phyloP scores from a whole-genome alignment of 2,888 invertebrate species.

The Hypomecis atomaria region DNA sequence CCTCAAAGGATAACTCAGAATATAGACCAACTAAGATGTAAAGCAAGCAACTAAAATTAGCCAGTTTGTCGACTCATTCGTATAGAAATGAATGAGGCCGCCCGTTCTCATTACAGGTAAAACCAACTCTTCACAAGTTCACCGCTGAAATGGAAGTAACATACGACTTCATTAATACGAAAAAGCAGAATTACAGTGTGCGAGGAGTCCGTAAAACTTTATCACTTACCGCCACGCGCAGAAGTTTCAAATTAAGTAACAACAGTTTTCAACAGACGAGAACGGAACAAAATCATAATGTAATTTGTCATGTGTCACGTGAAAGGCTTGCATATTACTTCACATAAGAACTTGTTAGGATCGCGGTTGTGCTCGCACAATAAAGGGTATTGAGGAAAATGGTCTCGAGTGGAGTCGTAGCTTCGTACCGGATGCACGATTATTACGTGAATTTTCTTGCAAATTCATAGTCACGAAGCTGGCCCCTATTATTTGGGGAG shows the following conservation, averaged over 20 bases:
- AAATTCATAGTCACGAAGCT: conserved; percentile 37
- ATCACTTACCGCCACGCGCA: conserved; percentile 56
- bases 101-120: conserved; percentile 45
- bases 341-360: conserved; percentile 20
- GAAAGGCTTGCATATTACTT: conserved; percentile 30
- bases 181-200: conserved; percentile 47
- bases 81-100: conserved; percentile 39
- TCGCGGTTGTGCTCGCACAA: conserved; percentile 18
- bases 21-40: conserved; percentile 48
- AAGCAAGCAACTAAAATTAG: conserved; percentile 52
- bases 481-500: conserved; percentile 46
- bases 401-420: conserved; percentile 9
- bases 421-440: conserved; percentile 26
- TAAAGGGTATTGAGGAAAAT: conserved; percentile 26
- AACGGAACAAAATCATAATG: conserved; percentile 69
- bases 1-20: conserved; percentile 35
- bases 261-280: conserved; percentile 54
- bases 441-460: conserved; percentile 31
- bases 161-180: conserved; percentile 40
- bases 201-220: conserved; percentile 49
- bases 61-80: conserved; percentile 49
- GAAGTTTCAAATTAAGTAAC: conserved; percentile 64
- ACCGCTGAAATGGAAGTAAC: conserved; percentile 34
- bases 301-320: conserved; percentile 71
- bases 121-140: conserved; percentile 44